phyloP scores from a whole-genome alignment of 2,113 vertebrate genomes.

The Butorides virescens region DNA sequence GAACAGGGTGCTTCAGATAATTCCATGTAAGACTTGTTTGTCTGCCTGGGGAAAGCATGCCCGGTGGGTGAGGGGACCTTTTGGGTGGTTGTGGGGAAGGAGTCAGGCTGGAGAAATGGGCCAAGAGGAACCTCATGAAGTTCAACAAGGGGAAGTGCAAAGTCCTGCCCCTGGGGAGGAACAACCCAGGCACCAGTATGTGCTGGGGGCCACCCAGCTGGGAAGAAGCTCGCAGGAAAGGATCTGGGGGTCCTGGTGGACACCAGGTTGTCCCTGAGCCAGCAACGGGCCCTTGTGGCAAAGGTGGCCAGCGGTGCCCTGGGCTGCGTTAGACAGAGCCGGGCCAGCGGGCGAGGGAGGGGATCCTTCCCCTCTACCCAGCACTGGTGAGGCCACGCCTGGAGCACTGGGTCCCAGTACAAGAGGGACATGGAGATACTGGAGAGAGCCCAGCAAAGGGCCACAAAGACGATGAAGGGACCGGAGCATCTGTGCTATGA shows the following conservation, averaged over 20 bases:
- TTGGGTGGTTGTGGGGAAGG: neutral
- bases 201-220: neutral
- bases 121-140: neutral
- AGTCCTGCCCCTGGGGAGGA: neutral
- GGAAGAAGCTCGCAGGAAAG: neutral
- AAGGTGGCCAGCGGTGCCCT: neutral
- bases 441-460: too few relatives aligned
- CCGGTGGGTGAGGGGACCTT: fast-evolving
- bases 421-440: too few relatives aligned
- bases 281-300: neutral
- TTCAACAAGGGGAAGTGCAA: neutral
- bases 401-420: too few relatives aligned
- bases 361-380: too few relatives aligned
- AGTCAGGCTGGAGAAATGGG: neutral
- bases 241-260: neutral
- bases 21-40: conserved; percentile 87
- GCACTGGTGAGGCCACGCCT: too few relatives aligned
- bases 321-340: neutral
- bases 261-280: neutral
- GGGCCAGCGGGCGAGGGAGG: neutral
- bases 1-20: conserved; percentile 97
- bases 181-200: neutral
- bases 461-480: too few relatives aligned
- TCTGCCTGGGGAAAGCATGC: neutral
- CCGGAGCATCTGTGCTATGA: too few relatives aligned